phyloP scores from a whole-genome alignment of 2,113 vertebrate genomes.

The Reinhardtius hippoglossoides region DNA sequence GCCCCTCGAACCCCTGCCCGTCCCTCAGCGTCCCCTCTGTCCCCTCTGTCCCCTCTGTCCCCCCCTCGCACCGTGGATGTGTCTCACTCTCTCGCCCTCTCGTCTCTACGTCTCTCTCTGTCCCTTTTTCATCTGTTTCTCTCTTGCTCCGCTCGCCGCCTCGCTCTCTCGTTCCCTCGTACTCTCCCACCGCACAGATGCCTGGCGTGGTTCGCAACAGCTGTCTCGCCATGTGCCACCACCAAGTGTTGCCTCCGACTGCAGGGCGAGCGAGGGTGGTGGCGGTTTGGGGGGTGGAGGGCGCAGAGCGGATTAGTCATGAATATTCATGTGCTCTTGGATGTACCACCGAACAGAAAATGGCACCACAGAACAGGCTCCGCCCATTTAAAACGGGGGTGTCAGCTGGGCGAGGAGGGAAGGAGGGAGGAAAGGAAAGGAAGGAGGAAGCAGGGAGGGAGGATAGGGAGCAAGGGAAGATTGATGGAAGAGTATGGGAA shows the following conservation, averaged over 20 bases:
- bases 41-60: not conserved
- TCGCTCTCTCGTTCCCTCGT: conserved; percentile 45
- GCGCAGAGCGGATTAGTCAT: conserved; percentile 73
- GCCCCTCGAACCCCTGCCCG: conserved; percentile 37
- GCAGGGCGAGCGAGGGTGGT: conserved; percentile 58
- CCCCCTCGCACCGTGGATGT: not conserved
- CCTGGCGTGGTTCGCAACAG: conserved; percentile 85
- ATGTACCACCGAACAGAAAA: conserved; percentile 80
- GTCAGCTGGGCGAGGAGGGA: conserved; percentile 5
- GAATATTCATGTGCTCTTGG: conserved; percentile 85
- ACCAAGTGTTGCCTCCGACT: conserved; percentile 86
- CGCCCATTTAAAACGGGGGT: conserved; percentile 57
- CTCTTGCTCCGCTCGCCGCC: conserved; percentile 23
- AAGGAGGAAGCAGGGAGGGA: conserved; percentile 38
- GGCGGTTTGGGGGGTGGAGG: conserved; percentile 42
- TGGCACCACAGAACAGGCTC: conserved; percentile 75
- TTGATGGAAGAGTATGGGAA: conserved; percentile 48
- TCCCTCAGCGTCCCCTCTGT: conserved; percentile 4
- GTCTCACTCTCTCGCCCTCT: conserved; percentile 6
- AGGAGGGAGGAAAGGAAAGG: conserved; percentile 22
- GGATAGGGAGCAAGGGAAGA: conserved; percentile 21
- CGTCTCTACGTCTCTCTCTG: conserved; percentile 36
- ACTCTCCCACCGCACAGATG: conserved; percentile 83
- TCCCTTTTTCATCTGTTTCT: conserved; percentile 54
- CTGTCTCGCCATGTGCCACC: conserved; percentile 86